phyloP scores from a whole-genome alignment of 1,140 invertebrate genomes.

The Cydia splendana region DNA sequence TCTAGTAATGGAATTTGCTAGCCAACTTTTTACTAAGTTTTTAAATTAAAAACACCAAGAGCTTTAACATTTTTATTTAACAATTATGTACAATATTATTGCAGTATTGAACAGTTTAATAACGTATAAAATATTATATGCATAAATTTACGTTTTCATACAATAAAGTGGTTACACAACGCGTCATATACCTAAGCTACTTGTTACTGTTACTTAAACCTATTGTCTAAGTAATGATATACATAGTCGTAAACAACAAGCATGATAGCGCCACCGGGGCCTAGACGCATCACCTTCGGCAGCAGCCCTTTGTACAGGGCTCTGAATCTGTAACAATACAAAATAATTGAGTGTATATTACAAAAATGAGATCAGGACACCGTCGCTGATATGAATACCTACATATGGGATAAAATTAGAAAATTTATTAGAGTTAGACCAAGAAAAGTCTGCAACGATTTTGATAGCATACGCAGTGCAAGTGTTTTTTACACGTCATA shows the following conservation, averaged over 20 bases:
- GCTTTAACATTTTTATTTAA: not conserved
- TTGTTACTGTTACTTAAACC: constrained; percentile 61
- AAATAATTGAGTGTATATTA: not conserved
- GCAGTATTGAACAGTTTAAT: not conserved
- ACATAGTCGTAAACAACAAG: constrained; percentile 92
- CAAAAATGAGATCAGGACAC: not conserved
- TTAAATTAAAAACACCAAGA: too few species aligned
- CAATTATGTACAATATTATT: not conserved
- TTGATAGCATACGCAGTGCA: too few species aligned
- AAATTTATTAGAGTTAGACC: too few species aligned
- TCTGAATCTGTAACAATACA: constrained; percentile 83
- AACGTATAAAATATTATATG: not conserved
- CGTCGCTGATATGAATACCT: not conserved
- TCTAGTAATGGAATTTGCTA: too few species aligned
- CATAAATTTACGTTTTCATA: not conserved
- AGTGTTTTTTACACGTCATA: too few species aligned
- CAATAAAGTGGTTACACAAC: constrained; percentile 34
- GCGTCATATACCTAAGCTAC: not conserved
- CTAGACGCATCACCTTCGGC: constrained; percentile 93
- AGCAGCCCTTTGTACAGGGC: constrained; percentile 95
- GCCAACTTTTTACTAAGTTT: too few species aligned
- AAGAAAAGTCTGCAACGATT: too few species aligned
- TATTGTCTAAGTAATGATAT: constrained; percentile 84
- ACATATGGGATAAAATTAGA: too few species aligned
- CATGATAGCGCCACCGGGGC: constrained; percentile 95